Conservation (phyloP, 2,113 vertebrate genomes). For the Vimba vimba region DNA sequence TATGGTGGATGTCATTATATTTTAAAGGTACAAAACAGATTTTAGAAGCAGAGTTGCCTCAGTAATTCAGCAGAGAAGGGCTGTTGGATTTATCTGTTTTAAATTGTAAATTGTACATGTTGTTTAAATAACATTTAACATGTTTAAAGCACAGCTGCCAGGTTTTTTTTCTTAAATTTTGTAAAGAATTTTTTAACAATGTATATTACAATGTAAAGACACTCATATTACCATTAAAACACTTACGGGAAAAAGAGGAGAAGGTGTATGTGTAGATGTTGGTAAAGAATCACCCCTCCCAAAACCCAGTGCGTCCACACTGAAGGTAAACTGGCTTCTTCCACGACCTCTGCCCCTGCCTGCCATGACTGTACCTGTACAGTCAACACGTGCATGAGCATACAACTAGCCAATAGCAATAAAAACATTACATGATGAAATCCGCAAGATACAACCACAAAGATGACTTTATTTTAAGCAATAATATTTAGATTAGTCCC, state of each 20-base stretch:
- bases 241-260: slow-evolving; percentile 59
- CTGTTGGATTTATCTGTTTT: too few relatives aligned
- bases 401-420: not conserved
- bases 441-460: not conserved
- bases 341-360: slow-evolving; percentile 56
- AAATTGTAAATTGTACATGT: too few relatives aligned
- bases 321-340: slow-evolving; percentile 56
- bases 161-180: too few relatives aligned
- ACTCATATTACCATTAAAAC: not conserved
- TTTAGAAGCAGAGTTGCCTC: too few relatives aligned
- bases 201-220: not conserved
- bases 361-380: slow-evolving; percentile 41
- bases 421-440: not conserved
- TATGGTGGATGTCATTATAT: too few relatives aligned
- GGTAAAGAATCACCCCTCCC: slow-evolving; percentile 56
- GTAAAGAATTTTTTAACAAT: too few relatives aligned
- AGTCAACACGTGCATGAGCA: not conserved
- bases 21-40: too few relatives aligned
- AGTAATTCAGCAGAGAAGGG: too few relatives aligned
- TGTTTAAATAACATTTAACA: too few relatives aligned
- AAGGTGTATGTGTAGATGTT: slow-evolving; percentile 41
- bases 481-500: not conserved
- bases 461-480: not conserved
- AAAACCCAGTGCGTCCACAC: slow-evolving; percentile 57
- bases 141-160: too few relatives aligned